phyloP scores from a whole-genome alignment of 2,113 vertebrate genomes.

The Albula goreensis region DNA sequence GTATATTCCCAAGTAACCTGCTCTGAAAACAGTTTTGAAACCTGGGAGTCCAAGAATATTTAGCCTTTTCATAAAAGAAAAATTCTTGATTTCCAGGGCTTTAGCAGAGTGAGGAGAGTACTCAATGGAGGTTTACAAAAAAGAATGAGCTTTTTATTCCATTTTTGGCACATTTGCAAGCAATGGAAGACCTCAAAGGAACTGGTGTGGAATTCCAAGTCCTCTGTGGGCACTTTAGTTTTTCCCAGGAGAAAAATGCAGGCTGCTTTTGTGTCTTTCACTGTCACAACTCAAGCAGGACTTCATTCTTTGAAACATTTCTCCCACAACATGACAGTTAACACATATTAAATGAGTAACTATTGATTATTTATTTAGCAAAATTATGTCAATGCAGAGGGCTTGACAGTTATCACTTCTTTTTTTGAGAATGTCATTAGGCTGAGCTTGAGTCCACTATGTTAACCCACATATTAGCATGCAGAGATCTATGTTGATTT shows the following conservation, averaged over 20 bases:
- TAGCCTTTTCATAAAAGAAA: conserved; percentile 61
- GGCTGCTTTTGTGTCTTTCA: conserved; percentile 60
- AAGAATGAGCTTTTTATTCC: conserved; percentile 70
- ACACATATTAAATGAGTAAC: not conserved
- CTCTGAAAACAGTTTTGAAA: conserved; percentile 4
- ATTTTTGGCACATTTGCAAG: conserved; percentile 60
- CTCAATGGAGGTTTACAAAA: conserved; percentile 51
- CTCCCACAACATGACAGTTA: not conserved
- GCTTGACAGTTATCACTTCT: too few species aligned
- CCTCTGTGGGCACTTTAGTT: conserved; percentile 65
- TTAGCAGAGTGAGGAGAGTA: conserved; percentile 38
- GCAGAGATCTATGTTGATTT: not conserved
- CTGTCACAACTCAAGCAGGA: conserved; percentile 54
- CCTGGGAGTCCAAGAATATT: conserved; percentile 38
- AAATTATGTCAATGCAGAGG: not conserved
- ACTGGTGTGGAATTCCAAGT: conserved; percentile 48
- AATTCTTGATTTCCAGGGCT: conserved; percentile 46
- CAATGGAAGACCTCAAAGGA: conserved; percentile 55
- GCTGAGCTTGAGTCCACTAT: not conserved
- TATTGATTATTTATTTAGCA: not conserved
- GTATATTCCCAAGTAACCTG: too few species aligned
- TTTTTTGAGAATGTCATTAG: not conserved
- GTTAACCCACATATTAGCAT: not conserved
- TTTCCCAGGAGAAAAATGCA: conserved; percentile 59
- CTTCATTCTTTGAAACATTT: not conserved